Base-by-base conservation (phyloP, 2,113 vertebrate species). In the Turnix velox region DNA sequence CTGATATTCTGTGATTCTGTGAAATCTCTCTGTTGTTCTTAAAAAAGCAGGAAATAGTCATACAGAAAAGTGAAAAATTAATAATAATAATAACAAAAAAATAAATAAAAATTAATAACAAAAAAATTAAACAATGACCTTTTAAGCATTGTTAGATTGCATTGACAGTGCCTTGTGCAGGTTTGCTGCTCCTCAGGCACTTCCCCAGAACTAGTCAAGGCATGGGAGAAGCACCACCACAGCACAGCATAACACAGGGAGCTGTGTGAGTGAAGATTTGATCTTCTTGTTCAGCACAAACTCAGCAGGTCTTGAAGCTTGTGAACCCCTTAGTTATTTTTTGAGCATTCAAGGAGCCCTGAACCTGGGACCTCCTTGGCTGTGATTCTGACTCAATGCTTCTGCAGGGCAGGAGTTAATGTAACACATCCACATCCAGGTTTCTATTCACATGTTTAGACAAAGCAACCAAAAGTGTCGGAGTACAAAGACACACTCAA, bases 151-250 rank as follows among this genome's bases (percentile, higher is more conserved):
- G 0, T 30, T 37, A 14, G 4, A 9, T 31, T 2, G 1, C 27
- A 5, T 6, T 8, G 45, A 14, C 8, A 4, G 14, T 30, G n/a
- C 16, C 2, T 1, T 1, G 1, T 7, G 7, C 24, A n/a, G 51
- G 20, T 43, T 28, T 35, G 40, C 15, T 22, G 18, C 13, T 55
- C 37, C 22, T 35, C 43, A 33, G 33, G n/a, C 31, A 6, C 61
- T 40, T 62, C 15, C 45, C 66, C 42, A 5, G 6, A 0, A 1
- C 27, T 7, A 19, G 6, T 13, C 24, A 25, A 2, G 0, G 25
- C 1, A 0, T 14, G 33, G 49, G 30, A 85, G 20, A 79, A 19
- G 27, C 57, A 69, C 8, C 52, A 57, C 8, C 0, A 0, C 46
- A 14, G 22, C 25, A 2, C 43, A 37, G 42, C 42, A 57, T 31